phyloP scores from a whole-genome alignment of 2,888 invertebrate species.

The Thymelicus acteon region DNA sequence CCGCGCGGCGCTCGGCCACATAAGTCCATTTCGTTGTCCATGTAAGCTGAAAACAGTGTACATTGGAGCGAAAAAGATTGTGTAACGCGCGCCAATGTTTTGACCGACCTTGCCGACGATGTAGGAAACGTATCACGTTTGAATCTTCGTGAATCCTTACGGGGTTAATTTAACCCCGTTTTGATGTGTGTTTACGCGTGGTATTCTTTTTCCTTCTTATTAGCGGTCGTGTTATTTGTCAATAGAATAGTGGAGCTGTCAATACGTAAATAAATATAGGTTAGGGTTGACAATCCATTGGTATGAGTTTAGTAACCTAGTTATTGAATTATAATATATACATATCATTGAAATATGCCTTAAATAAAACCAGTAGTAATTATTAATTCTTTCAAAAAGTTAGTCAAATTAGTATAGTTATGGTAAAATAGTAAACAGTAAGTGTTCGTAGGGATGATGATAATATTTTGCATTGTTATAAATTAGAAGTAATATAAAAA shows the following conservation, averaged over 20 bases:
- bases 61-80: constrained; percentile 60
- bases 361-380: too few species aligned
- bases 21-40: constrained; percentile 49
- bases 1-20: constrained; percentile 54
- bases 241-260: constrained; percentile 42
- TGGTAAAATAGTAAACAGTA: too few species aligned
- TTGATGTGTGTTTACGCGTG: constrained; percentile 11
- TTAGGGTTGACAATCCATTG: constrained; percentile 24
- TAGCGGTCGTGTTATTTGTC: constrained; percentile 47
- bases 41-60: constrained; percentile 46
- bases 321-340: not conserved
- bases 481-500: too few species aligned
- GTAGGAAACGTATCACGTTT: constrained; percentile 49
- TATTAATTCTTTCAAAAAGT: too few species aligned
- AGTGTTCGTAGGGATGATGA: too few species aligned
- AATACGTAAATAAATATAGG: constrained; percentile 37
- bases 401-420: too few species aligned
- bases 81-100: constrained; percentile 71
- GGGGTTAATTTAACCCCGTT: constrained; percentile 19
- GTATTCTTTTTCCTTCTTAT: constrained; percentile 37
- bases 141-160: constrained; percentile 27
- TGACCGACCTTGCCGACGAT: constrained; percentile 59
- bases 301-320: not conserved
- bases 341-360: not conserved
- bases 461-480: too few species aligned